Conservation (phyloP, 2,797 vertebrate species). For the Scolopax bukidnonensis region DNA sequence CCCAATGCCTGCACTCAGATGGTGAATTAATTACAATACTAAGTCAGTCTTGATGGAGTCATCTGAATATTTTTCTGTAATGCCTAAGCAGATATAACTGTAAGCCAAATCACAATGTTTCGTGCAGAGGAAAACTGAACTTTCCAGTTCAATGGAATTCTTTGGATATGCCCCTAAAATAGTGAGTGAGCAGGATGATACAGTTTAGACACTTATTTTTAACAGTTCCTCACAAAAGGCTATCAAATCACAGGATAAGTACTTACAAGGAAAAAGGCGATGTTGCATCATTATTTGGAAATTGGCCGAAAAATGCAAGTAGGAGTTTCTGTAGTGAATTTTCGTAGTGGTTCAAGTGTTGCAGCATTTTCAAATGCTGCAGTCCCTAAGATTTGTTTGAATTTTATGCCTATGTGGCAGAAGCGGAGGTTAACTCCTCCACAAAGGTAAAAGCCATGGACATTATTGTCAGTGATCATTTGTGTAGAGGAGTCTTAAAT, state of each 20-base stretch:
- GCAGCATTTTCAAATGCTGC: background rate
- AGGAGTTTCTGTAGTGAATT: background rate
- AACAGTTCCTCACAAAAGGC: background rate
- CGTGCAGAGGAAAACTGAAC: background rate
- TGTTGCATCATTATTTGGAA: background rate
- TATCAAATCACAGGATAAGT: background rate
- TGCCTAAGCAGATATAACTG: background rate
- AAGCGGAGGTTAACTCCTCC: background rate
- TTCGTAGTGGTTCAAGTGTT: background rate
- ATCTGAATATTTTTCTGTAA: background rate
- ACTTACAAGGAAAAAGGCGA: background rate
- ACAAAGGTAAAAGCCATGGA: background rate
- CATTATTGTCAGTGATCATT: background rate
- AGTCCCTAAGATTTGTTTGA: background rate
- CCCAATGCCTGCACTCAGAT: background rate
- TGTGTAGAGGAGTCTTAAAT: background rate
- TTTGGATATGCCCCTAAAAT: background rate
- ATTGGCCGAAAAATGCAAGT: background rate
- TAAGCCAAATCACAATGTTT: background rate
- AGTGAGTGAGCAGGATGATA: background rate
- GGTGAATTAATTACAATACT: background rate
- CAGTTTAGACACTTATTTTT: background rate
- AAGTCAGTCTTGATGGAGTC: conserved; percentile 3
- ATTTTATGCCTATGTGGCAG: background rate
- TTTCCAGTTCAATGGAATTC: background rate